Evolutionary conservation across 2,113 vertebrate species (phyloP), one percentile per base, ranked within the genome.

Genomic region (Siniperca knerii): DNA sequence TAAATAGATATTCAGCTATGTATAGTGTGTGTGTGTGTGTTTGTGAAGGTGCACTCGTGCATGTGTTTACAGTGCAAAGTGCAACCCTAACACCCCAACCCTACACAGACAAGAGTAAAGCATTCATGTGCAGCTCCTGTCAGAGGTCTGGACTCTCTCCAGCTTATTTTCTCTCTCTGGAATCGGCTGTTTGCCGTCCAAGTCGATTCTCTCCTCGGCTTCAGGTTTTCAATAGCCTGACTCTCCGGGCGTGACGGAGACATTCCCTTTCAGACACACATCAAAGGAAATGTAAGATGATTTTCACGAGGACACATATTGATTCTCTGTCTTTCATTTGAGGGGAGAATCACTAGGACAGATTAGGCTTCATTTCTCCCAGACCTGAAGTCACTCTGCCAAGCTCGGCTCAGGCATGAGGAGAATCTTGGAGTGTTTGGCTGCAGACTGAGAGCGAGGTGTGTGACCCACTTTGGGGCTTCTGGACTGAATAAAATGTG

Each of bases 231-330:
- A 84, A 86, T 46, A 79, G 54, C 62, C 69, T 15, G 77, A 61
- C 75, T 83, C 80, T 62, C 64, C 74, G 25, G 65, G 79, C 35
- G 12, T 81, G 84, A 88, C 73, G 4, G 70, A 84, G 64, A 81
- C 77, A 74, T 87, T 84, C 82, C 60, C 83, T 61, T 72, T 79
- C 65, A 79, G 74, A 58, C 44, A 2, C 75, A 81, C 87, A 88
- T 87, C 75, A 89, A 82, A 86, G 87, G 20, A 89, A 84, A 90
- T 37, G 73, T 86, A 78, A 85, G 80, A 84, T 65, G 79, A 85
- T 66, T 71, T 89, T 84, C 71, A 64, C 21, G 18, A 46, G 69
- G 84, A 74, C 77, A 54, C 37, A 44, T 87, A 90, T 82, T 75
- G 81, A 92, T 89, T 88, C 48, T 58, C 40, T 72, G 48, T 66